Conservation (phyloP, 2,113 vertebrate species). For the Rattus rattus region DNA sequence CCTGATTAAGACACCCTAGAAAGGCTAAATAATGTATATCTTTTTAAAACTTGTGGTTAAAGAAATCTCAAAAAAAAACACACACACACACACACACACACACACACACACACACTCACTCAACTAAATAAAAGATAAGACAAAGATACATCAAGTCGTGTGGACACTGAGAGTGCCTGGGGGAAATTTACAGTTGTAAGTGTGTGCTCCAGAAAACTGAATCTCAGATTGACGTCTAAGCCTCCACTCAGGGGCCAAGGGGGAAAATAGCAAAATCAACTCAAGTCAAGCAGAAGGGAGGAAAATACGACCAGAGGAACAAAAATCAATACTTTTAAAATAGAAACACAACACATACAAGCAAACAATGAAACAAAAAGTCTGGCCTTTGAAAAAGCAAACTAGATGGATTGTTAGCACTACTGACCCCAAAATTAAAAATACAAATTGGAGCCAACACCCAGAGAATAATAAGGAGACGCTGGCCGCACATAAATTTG, state of each 20-base stretch:
- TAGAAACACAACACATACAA: not conserved
- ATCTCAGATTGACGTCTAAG: not conserved
- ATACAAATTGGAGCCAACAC: not conserved
- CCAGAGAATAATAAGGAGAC: not conserved
- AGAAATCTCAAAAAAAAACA: not conserved
- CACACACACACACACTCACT: not conserved
- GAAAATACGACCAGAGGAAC: not conserved
- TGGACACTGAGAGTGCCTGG: not conserved
- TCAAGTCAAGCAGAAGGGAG: not conserved
- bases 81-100: not conserved
- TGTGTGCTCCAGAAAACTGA: not conserved
- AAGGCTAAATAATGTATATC: not conserved
- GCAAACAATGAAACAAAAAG: not conserved
- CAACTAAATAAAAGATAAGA: not conserved
- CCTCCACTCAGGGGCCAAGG: not conserved
- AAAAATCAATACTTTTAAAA: not conserved
- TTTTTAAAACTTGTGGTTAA: slow-evolving; percentile 1
- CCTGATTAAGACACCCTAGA: not conserved
- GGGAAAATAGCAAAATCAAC: not conserved
- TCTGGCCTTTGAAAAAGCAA: not conserved
- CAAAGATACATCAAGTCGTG: not conserved
- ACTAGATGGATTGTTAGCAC: not conserved
- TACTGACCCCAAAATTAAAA: not conserved
- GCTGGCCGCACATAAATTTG: not conserved
- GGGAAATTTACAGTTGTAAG: not conserved